Evolutionary conservation across 2,113 vertebrate genomes (phyloP).

Genomic region (Alces alces): DNA sequence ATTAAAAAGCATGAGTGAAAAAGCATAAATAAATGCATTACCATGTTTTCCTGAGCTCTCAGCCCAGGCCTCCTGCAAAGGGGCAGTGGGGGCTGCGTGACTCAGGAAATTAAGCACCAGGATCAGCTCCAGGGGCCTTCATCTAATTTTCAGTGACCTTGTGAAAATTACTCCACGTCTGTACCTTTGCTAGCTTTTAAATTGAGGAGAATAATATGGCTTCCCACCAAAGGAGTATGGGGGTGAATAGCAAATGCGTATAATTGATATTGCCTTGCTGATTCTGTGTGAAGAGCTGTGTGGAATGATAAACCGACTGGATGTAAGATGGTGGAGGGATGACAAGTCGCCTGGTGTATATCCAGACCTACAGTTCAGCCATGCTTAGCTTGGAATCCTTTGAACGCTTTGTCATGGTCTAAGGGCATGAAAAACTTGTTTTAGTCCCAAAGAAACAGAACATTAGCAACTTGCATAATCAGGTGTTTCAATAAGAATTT

Average conservation of each 20-base stretch:
- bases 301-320: background rate
- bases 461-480: background rate
- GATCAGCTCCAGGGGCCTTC: background rate
- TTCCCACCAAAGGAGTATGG: background rate
- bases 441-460: background rate
- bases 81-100: rapidly evolving
- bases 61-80: background rate
- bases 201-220: background rate
- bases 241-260: background rate
- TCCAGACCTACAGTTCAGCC: background rate
- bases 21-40: background rate
- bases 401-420: background rate
- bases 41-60: background rate
- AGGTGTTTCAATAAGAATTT: background rate
- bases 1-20: background rate
- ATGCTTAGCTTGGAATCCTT: background rate
- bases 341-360: background rate
- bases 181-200: slow-evolving; percentile 32
- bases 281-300: background rate
- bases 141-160: slow-evolving; percentile 51
- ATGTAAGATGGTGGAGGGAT: background rate
- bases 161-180: background rate
- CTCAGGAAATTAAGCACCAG: background rate
- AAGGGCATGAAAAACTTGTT: background rate
- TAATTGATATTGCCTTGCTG: background rate